Evolutionary conservation across 2,797 vertebrate genomes (phyloP), one percentile per base, ranked within the genome.

Genomic region (Spinibarbus caldwelli): DNA sequence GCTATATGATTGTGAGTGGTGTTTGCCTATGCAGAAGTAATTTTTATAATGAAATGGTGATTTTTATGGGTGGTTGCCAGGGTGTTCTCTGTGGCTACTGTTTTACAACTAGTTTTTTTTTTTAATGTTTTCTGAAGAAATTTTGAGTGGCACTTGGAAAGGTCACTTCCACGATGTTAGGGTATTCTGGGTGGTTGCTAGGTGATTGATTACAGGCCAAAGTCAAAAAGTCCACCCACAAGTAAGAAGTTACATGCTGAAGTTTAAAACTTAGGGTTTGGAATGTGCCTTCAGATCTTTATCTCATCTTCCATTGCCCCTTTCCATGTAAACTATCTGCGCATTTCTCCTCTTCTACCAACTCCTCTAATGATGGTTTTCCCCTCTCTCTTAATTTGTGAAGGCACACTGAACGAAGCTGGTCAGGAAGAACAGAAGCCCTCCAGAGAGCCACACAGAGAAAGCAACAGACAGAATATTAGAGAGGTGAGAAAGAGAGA

Each of bases 391-490:
- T 34, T 6, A 10, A 47, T 45, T 34, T 79, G 12, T 23, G 26
- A 21, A 47, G 10, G 11, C 43, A 67, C 9, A 79, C 14, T 57
- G 31, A 34, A 21, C 23, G 7, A 67, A 59, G 45, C 29, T 70
- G 29, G 31, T 75, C 34, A 73, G 67, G 75, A 41, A 38, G 34
- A 83, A 81, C n/a, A 15, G 17, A 68, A 45, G 82, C 78, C 34
- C 77, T 85, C 66, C 73, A 82, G 38, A 77, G 70, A 57, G 66
- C 71, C 64, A 78, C 12, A 68, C 41, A 36, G 43, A 72, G 78
- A 84, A 71, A 78, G 36, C 23, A 64, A 80, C 68, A 83, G 47
- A 79, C 7, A 79, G 57, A 68, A 82, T 4, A 82, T 59, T 4
- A 34, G 21, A 82, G 36, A 17, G 5, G 45, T n/a, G 12, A 62